A percentile compares a stretch with the other conserved stretches of the same genome.
phyloP scores from a whole-genome alignment of 1,140 invertebrate species.

The Bacillus rossius region DNA sequence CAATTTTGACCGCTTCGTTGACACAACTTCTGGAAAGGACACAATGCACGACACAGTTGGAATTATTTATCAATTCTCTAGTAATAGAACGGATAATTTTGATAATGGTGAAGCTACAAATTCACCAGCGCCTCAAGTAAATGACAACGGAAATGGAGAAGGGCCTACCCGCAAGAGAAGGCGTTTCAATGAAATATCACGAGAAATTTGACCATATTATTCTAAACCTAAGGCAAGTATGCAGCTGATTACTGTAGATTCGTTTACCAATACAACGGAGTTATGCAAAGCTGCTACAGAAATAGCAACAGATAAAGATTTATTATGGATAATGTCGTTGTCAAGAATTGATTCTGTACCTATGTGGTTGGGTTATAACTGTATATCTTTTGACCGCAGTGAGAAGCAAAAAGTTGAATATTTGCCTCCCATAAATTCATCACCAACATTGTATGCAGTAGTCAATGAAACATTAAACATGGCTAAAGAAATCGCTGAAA shows the following conservation, averaged over 20 bases:
- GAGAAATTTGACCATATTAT: conserved; percentile 20
- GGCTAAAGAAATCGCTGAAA: too few species aligned
- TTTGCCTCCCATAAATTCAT: too few species aligned
- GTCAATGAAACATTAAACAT: too few species aligned
- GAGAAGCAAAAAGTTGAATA: too few species aligned
- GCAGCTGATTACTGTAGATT: conserved; percentile 11
- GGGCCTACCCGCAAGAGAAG: conserved; percentile 20
- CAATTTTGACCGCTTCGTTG: conserved; percentile 42
- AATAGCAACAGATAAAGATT: conserved; percentile 30
- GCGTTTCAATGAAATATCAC: conserved; percentile 22
- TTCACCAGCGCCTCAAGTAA: not conserved
- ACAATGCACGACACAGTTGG: conserved; percentile 46
- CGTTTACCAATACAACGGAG: conserved; percentile 11
- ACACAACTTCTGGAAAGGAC: conserved; percentile 40
- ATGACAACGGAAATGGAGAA: conserved; percentile 7
- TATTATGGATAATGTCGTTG: conserved; percentile 32
- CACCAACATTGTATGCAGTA: too few species aligned
- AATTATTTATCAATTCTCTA: conserved; percentile 37
- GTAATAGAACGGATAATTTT: conserved; percentile 8
- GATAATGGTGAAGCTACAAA: too few species aligned
- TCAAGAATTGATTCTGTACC: conserved; percentile 22
- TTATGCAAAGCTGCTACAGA: conserved; percentile 18
- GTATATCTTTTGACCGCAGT: too few species aligned
- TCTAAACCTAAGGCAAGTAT: conserved; percentile 17
- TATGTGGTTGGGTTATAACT: too few species aligned